These are phyloP conservation scores for Pteropus rufus DNA, from an alignment of 2,797 vertebrate species.

Conservation along the genomic window DNA sequence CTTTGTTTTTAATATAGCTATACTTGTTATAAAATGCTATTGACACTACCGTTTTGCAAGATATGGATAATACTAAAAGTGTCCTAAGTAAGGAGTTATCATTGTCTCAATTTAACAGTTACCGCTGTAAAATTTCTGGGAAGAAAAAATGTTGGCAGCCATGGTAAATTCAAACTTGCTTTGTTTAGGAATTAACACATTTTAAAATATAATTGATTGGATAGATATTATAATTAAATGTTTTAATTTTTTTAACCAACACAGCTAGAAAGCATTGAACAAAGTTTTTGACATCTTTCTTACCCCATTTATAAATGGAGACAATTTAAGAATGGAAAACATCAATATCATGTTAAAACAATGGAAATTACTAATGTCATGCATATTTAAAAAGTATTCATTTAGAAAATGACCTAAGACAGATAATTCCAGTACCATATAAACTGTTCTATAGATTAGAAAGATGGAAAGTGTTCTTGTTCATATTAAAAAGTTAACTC, in stretches of 20 bases:
- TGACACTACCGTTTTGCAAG: neutral
- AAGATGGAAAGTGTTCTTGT: neutral
- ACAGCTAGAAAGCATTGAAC: neutral
- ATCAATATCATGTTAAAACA: neutral
- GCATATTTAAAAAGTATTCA: neutral
- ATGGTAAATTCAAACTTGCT: neutral
- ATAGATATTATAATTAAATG: neutral
- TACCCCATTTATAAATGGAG: neutral
- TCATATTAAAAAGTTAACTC: neutral
- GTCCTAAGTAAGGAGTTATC: conserved; percentile 9
- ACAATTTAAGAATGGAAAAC: neutral
- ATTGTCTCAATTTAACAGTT: neutral
- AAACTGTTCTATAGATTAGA: neutral
- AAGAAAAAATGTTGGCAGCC: neutral
- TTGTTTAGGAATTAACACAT: neutral
- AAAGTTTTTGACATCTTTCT: neutral
- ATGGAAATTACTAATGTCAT: neutral
- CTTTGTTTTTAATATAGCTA: neutral
- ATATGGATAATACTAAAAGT: neutral
- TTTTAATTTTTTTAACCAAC: neutral
- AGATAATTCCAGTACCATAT: neutral
- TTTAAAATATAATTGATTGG: neutral
- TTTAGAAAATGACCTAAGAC: neutral
- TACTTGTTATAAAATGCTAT: neutral
- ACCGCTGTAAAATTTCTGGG: neutral